Conservation (phyloP, 2,888 invertebrate species). For the Griposia aprilina region DNA sequence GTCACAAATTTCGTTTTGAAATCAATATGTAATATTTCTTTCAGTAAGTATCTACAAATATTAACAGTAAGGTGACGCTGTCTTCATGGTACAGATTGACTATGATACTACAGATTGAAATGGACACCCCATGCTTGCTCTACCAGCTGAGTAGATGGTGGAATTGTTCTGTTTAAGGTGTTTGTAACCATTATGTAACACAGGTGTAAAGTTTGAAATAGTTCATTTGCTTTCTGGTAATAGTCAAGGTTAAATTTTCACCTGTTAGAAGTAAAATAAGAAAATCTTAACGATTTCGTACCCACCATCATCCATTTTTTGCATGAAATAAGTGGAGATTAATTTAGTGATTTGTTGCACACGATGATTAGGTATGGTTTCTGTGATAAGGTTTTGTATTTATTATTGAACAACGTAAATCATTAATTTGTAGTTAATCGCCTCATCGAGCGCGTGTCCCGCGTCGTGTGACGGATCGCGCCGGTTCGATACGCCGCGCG, state of each 20-base stretch:
- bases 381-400: constrained; percentile 10
- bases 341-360: constrained; percentile 18
- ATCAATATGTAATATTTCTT: no score
- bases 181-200: background rate
- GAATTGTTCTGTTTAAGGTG: background rate
- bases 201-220: background rate
- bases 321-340: constrained; percentile 12
- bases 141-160: no score
- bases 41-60: no score
- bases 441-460: background rate
- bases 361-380: constrained; percentile 15
- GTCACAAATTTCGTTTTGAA: no score
- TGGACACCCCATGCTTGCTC: background rate
- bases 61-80: no score
- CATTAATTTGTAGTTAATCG: constrained; percentile 3
- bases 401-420: constrained; percentile 18
- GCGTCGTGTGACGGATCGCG: constrained; percentile 17
- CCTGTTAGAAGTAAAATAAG: background rate
- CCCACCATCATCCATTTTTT: background rate
- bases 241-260: background rate
- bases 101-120: no score
- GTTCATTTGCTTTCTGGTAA: background rate
- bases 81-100: no score
- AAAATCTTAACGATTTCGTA: background rate
- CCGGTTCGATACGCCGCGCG: constrained; percentile 8